Evolutionary conservation across 2,797 vertebrate species (phyloP).

Genomic region (Enteromius unitaeniatus): DNA sequence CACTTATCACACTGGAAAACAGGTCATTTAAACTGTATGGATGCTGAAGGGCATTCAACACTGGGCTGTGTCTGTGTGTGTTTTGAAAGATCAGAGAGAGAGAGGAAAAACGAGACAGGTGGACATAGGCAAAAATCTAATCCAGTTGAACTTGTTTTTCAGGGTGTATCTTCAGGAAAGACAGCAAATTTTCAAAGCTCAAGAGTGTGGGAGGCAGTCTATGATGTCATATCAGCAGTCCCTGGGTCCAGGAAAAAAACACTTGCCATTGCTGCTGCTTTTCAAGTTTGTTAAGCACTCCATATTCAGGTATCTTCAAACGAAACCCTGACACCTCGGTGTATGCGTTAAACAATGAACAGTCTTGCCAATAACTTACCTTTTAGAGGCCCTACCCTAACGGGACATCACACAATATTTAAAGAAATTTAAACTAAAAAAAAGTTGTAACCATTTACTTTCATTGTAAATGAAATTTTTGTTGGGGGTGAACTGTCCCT

Average conservation of each 20-base stretch:
- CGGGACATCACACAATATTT: background rate
- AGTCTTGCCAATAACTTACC: slow-evolving; percentile 9
- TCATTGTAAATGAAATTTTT: background rate
- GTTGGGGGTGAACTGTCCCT: background rate
- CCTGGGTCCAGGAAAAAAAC: background rate
- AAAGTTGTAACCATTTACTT: background rate
- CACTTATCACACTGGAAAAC: background rate
- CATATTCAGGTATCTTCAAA: background rate
- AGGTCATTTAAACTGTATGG: background rate
- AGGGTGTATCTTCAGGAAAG: background rate
- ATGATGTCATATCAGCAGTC: background rate
- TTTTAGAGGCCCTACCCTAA: background rate
- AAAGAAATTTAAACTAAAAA: background rate
- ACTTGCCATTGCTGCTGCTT: background rate
- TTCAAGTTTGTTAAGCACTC: background rate
- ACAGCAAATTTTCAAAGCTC: background rate
- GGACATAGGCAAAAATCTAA: background rate
- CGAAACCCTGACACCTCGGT: background rate
- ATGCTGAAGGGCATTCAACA: background rate
- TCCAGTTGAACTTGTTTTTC: background rate
- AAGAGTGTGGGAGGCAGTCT: background rate
- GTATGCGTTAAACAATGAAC: background rate
- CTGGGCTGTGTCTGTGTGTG: background rate
- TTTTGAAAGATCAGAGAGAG: background rate
- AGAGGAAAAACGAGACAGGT: background rate